phyloP scores from a whole-genome alignment of 2,797 vertebrate genomes.

The Ctenosaura bakeri region DNA sequence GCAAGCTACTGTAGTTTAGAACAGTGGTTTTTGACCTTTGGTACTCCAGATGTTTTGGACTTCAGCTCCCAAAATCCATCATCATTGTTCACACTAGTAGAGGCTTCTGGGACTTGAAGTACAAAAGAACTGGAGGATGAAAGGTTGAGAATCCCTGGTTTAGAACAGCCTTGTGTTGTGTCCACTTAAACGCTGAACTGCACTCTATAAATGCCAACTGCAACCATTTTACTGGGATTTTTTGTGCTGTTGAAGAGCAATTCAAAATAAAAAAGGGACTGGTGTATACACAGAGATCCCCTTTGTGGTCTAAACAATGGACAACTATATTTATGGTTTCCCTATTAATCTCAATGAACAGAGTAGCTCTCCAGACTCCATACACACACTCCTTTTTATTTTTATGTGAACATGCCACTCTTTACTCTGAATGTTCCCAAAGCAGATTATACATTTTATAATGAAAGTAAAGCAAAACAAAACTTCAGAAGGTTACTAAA shows the following conservation, averaged over 20 bases:
- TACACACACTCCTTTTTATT: not conserved
- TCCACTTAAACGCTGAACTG: constrained; percentile 1
- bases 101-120: too few relatives aligned
- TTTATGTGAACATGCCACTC: not conserved
- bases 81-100: too few relatives aligned
- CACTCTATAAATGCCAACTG: constrained; percentile 13
- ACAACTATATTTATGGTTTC: not conserved
- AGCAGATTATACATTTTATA: not conserved
- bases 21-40: not conserved
- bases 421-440: not conserved
- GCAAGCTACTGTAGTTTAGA: constrained; percentile 36
- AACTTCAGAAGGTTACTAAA: not conserved
- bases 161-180: not conserved
- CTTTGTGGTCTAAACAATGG: too few relatives aligned
- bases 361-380: not conserved
- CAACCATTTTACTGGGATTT: not conserved
- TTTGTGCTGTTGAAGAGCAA: constrained; percentile 14
- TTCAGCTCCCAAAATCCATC: too few relatives aligned
- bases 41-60: too few relatives aligned
- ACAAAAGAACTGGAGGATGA: too few relatives aligned
- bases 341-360: not conserved
- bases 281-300: not conserved
- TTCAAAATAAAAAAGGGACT: not conserved
- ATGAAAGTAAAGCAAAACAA: not conserved
- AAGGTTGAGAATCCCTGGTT: not conserved